Conservation (phyloP, 2,113 vertebrate genomes). For the Fregetta grallaria region DNA sequence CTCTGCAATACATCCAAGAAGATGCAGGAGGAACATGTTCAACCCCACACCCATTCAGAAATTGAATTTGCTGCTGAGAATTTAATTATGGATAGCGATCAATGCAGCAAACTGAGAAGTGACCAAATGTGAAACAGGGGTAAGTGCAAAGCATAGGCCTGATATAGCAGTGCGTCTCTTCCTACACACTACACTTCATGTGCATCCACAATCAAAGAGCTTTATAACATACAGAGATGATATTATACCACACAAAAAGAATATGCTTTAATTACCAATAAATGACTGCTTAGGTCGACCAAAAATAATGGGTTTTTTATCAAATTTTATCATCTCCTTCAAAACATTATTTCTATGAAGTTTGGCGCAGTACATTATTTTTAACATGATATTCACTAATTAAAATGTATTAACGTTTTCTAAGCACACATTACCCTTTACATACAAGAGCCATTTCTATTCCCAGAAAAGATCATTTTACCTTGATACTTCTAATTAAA, state of each 20-base stretch:
- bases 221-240: not conserved
- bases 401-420: constrained; percentile 62
- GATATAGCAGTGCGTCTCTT: not conserved
- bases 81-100: not conserved
- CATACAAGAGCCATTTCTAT: constrained; percentile 13
- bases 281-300: not conserved
- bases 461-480: constrained; percentile 61
- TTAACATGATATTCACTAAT: constrained; percentile 39
- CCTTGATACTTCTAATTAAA: constrained; percentile 70
- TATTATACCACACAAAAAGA: not conserved
- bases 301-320: not conserved
- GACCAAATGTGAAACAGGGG: not conserved
- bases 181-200: not conserved
- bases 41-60: not conserved
- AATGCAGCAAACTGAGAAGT: not conserved
- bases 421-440: constrained; percentile 43
- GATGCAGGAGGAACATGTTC: not conserved
- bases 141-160: not conserved
- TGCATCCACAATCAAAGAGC: not conserved
- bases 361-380: not conserved
- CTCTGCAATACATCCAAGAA: not conserved
- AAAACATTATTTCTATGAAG: constrained; percentile 12
- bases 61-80: not conserved
- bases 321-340: not conserved
- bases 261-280: not conserved